Evolutionary conservation across 2,113 vertebrate genomes (phyloP).

Genomic region (Cricetomys ansorgei): DNA sequence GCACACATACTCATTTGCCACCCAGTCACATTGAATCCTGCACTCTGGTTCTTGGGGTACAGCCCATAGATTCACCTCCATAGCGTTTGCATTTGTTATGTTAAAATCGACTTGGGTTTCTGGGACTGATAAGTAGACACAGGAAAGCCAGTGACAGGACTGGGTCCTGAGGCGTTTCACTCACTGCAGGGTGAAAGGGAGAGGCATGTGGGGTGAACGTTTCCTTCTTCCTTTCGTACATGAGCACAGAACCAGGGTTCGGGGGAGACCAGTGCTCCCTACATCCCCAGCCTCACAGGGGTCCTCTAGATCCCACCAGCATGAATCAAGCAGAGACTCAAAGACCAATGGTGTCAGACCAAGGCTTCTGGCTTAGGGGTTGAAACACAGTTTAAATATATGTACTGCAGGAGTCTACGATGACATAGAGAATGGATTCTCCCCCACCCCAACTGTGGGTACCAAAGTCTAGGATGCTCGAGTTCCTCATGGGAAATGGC

Average conservation of each 20-base stretch:
- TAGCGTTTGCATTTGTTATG: background rate
- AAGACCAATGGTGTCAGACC: background rate
- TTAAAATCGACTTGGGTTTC: background rate
- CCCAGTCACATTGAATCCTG: background rate
- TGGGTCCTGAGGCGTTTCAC: background rate
- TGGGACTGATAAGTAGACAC: background rate
- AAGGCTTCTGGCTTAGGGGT: background rate
- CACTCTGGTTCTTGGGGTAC: rapidly evolving
- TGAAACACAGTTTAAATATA: background rate
- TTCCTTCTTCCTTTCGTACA: background rate
- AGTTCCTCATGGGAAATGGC: background rate
- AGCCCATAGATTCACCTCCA: background rate
- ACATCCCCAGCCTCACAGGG: background rate
- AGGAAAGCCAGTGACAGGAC: background rate
- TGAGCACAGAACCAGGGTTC: background rate
- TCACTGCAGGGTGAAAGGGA: rapidly evolving
- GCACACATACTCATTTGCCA: background rate
- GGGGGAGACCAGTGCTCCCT: background rate
- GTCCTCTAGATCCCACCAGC: background rate
- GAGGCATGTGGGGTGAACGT: no score
- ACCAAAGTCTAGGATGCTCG: background rate
- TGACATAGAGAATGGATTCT: no score
- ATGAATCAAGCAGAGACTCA: background rate
- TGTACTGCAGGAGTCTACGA: background rate
- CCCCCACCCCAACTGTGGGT: no score